Percentiles rank a stretch among this genome's conserved stretches.
Evolutionary conservation across 2,113 vertebrate species (phyloP).

Genomic region (Amblyornis subalaris): DNA sequence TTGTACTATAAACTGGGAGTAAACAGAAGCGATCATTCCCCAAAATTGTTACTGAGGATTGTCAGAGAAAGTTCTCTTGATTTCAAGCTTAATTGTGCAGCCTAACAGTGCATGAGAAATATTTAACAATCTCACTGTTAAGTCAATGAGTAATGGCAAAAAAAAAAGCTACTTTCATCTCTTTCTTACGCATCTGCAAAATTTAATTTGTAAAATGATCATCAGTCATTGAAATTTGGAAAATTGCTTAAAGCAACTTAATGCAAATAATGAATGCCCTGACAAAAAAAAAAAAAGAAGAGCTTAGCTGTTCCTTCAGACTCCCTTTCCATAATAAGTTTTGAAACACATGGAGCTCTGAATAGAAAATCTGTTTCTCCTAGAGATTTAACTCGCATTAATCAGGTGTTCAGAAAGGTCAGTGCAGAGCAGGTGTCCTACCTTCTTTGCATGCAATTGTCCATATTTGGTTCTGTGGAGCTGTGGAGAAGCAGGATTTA

Average conservation of each 20-base stretch:
- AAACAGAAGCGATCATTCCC: constrained; percentile 9
- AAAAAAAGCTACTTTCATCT: background rate
- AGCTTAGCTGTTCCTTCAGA: background rate
- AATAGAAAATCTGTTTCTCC: background rate
- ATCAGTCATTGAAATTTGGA: constrained; percentile 31
- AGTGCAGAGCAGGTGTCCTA: background rate
- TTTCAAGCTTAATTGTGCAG: constrained; percentile 55
- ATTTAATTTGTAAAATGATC: constrained; percentile 58
- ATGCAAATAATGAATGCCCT: constrained; percentile 26
- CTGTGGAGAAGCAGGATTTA: background rate
- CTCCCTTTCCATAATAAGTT: background rate
- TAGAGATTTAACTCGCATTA: background rate
- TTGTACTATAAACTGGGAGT: background rate
- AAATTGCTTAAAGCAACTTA: constrained; percentile 38
- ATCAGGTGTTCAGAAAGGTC: background rate
- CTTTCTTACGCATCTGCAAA: constrained; percentile 35
- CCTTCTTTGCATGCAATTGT: background rate
- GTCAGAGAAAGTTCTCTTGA: constrained; percentile 25
- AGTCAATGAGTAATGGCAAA: constrained; percentile 25
- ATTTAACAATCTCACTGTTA: constrained; percentile 25
- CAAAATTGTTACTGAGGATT: constrained; percentile 24
- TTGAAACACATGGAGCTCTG: background rate
- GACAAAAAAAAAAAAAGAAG: background rate
- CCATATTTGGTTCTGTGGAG: background rate
- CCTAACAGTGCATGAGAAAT: constrained; percentile 28